Evolutionary conservation across 2,113 vertebrate species (phyloP).

Genomic region (Chiloscyllium plagiosum): DNA sequence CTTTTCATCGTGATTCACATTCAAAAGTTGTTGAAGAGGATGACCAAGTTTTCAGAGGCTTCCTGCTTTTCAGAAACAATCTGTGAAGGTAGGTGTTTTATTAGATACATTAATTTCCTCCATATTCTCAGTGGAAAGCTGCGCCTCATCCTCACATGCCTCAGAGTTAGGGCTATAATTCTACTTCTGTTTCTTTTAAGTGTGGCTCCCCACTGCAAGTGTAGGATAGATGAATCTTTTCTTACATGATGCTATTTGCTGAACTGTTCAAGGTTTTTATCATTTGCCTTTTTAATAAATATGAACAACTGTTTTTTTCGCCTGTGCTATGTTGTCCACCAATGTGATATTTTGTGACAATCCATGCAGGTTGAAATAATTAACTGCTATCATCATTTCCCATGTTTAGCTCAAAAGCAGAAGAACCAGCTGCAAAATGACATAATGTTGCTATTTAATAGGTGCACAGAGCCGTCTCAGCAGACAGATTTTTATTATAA

Average conservation of each 20-base stretch:
- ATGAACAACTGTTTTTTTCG: not conserved
- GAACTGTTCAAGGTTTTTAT: not conserved
- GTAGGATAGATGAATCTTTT: not conserved
- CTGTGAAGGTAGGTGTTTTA: not conserved
- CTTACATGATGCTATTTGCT: not conserved
- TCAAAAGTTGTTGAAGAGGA: not conserved
- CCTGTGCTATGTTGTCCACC: not conserved
- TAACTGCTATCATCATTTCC: too few species aligned
- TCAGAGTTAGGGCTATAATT: not conserved
- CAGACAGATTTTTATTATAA: not conserved
- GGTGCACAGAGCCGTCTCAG: not conserved
- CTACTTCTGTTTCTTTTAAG: not conserved
- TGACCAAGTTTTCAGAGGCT: not conserved
- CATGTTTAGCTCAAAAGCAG: too few species aligned
- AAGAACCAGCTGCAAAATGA: not conserved
- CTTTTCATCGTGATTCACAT: not conserved
- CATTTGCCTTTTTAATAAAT: not conserved
- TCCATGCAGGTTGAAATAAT: not conserved
- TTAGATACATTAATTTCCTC: not conserved
- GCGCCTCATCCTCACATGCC: not conserved
- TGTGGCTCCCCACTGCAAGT: not conserved
- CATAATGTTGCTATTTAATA: not conserved
- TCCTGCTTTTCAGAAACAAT: not conserved
- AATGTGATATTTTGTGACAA: not conserved
- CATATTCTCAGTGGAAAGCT: not conserved